Evolutionary conservation across 2,888 invertebrate genomes (phyloP), one percentile per base, ranked within the genome.

Genomic region (Acholoe squamosa): DNA sequence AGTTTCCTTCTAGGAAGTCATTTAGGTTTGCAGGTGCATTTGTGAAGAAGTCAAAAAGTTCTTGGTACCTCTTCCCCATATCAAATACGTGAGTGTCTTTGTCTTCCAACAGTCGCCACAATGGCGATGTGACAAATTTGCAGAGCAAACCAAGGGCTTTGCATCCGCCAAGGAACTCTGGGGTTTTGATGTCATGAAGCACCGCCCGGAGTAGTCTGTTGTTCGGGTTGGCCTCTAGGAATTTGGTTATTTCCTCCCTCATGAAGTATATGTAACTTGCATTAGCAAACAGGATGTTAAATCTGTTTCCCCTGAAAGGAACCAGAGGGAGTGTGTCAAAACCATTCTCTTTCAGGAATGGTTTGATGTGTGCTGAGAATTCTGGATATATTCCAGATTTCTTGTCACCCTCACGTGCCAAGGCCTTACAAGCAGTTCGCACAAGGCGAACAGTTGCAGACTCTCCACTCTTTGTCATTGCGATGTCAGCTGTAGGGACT

Each of bases 101-200:
- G n/a, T 80, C 80, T 19, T 80, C 80, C 7, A 80, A 31, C n/a
- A 80, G 31, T 5, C 34, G 28, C 80, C 80, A 80, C 33, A 80
- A 33, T 7, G 80, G 80, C 1, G 80, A 31, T 3, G 80, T 80
- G 22, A 80, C 22, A 67, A 67, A 67, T 7, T 80, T 80, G 33
- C 22, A 31, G 7, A 80, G n/a, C 25, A 80, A 31, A 10, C 80
- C 80, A 28, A 80, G 80, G 1, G 33, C 28, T 80, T 80, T 80
- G 33, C 80, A 80, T 3, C 80, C 80, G 5, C 22, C 80, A 7
- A 80, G n/a, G 31, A 31, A 80, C 34, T 80, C 31, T 28, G 25
- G 28, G 22, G 7, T 19, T 19, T 33, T 25, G 25, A 80, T 22
- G 80, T 80, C 80, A 19, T 80, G 80, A 7, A 80, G 80, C 31